Conservation (phyloP, 1,140 invertebrate genomes). For the Choristoneura fumiferana region DNA sequence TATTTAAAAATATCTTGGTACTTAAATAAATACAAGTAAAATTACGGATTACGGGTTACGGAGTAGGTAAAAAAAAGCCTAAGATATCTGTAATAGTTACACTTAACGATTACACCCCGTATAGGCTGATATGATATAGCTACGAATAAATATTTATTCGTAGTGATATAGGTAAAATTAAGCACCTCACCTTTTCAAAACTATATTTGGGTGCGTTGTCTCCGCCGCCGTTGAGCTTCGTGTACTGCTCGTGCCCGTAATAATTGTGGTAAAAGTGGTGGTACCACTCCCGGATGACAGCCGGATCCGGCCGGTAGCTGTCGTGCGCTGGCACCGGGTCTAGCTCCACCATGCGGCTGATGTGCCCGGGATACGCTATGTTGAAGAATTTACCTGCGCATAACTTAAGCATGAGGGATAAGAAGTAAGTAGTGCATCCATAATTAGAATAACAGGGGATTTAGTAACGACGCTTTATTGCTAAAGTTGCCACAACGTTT, state of each 20-base stretch:
- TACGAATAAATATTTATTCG: too few relatives aligned
- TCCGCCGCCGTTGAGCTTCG: conserved; percentile 31
- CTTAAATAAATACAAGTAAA: too few relatives aligned
- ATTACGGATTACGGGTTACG: too few relatives aligned
- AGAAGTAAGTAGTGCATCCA: not conserved
- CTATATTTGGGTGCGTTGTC: conserved; percentile 53
- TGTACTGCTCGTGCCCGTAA: conserved; percentile 38
- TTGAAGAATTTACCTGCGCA: conserved; percentile 47
- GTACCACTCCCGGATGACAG: conserved; percentile 39
- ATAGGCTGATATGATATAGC: too few relatives aligned
- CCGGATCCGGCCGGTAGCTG: conserved; percentile 9
- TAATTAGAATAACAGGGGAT: too few relatives aligned
- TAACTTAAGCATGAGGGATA: not conserved
- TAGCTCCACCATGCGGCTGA: conserved; percentile 43
- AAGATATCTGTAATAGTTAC: too few relatives aligned
- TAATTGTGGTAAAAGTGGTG: conserved; percentile 35
- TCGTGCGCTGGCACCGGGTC: conserved; percentile 49
- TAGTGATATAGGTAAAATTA: too few relatives aligned
- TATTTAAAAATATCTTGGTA: too few relatives aligned
- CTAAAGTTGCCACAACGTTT: too few relatives aligned
- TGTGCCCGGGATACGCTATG: conserved; percentile 43
- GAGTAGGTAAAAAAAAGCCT: too few relatives aligned
- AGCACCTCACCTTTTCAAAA: conserved; percentile 49
- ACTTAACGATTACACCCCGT: too few relatives aligned
- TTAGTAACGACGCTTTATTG: too few relatives aligned